Evolutionary conservation across 23 tunicate species (phyloP).

Genomic region (Styela clava): DNA sequence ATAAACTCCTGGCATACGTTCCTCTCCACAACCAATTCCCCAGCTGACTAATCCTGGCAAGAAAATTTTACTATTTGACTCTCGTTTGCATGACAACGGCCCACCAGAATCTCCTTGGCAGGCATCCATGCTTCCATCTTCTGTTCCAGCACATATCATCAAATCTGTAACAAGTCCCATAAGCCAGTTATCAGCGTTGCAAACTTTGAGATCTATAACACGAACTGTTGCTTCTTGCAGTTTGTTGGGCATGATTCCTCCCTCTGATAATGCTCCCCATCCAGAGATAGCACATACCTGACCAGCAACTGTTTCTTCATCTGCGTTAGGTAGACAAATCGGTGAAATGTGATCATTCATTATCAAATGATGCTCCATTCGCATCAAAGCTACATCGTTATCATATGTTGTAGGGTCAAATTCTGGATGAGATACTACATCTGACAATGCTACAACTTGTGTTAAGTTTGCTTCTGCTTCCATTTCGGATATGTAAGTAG

Average conservation of each 20-base stretch:
- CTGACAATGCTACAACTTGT: constrained; percentile 34
- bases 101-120: constrained; percentile 98
- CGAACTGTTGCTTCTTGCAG: constrained; percentile 44
- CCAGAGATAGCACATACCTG: constrained; percentile 59
- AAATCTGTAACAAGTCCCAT: constrained; percentile 48
- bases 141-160: constrained; percentile 82
- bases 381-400: constrained; percentile 64
- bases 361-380: constrained; percentile 37
- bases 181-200: constrained; percentile 73
- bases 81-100: constrained; percentile 61
- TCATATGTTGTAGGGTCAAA: constrained; percentile 58
- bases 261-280: constrained; percentile 73
- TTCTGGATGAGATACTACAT: constrained; percentile 36
- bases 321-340: constrained; percentile 54
- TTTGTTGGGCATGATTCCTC: constrained; percentile 11
- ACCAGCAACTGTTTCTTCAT: background rate
- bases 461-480: constrained; percentile 1
- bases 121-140: constrained; percentile 75
- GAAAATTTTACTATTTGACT: constrained; percentile 6
- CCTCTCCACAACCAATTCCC: constrained; percentile 95
- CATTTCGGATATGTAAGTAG: constrained; percentile 25
- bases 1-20: constrained; percentile 89
- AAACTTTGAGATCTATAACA: constrained; percentile 36
- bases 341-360: constrained; percentile 9
- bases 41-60: constrained; percentile 82